These are phyloP conservation scores for Drosophila phalerata DNA, from an alignment of 2,888 invertebrate species.

Conservation along the genomic window DNA sequence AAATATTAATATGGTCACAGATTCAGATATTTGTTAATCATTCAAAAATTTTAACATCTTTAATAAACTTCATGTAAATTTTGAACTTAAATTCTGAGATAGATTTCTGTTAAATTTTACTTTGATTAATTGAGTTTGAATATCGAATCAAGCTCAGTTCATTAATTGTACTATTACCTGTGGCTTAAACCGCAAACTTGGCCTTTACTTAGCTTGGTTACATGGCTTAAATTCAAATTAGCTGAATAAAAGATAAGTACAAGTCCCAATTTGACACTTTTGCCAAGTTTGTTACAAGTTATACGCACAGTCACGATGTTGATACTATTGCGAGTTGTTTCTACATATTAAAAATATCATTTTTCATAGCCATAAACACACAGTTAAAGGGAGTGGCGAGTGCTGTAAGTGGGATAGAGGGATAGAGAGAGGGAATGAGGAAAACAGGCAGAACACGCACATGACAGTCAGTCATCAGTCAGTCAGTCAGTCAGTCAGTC, in stretches of 20 bases:
- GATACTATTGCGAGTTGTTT: constrained; percentile 29
- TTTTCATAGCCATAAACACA: constrained; percentile 66
- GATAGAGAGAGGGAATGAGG: neutral
- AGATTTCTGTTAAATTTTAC: neutral
- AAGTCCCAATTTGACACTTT: constrained; percentile 43
- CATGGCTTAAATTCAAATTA: constrained; percentile 27
- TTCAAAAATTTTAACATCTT: too few species aligned
- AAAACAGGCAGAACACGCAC: constrained; percentile 57
- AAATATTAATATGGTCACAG: too few species aligned
- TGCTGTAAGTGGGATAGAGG: neutral
- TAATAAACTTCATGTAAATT: too few species aligned
- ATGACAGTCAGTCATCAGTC: constrained; percentile 78
- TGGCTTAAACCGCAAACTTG: neutral
- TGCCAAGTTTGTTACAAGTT: constrained; percentile 17
- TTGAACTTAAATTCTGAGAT: neutral
- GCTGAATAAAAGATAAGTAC: constrained; percentile 31
- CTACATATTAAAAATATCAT: constrained; percentile 60
- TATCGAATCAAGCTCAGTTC: neutral
- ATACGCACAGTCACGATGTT: constrained; percentile 11
- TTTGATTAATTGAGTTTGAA: neutral
- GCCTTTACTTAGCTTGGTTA: neutral
- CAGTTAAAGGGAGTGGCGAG: constrained; percentile 3
- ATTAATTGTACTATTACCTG: neutral
- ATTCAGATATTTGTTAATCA: too few species aligned
- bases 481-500: constrained; percentile 56